Evolutionary conservation across 1,140 invertebrate species (phyloP).

Genomic region (Ditylenchus dipsaci): DNA sequence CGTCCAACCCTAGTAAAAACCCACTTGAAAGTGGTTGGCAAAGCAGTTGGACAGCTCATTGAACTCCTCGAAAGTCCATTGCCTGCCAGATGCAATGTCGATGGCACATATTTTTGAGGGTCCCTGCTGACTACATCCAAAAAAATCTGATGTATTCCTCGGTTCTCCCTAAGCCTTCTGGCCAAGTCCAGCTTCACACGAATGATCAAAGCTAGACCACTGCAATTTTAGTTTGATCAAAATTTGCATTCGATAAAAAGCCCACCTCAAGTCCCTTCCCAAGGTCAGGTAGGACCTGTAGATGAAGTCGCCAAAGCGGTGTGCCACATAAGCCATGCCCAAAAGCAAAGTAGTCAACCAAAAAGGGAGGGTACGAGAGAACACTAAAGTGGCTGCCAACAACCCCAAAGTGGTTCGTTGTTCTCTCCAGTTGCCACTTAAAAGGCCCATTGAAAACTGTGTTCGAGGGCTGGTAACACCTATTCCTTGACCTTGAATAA

Average conservation of each 20-base stretch:
- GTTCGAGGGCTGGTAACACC: too few species aligned
- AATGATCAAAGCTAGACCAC: constrained; percentile 47
- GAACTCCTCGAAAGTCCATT: constrained; percentile 50
- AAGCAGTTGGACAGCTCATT: constrained; percentile 48
- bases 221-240: constrained; percentile 16
- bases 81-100: constrained; percentile 41
- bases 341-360: too few species aligned
- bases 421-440: too few species aligned
- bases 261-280: constrained; percentile 50
- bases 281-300: constrained; percentile 56
- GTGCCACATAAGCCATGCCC: background rate
- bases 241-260: background rate
- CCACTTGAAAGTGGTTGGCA: constrained; percentile 54
- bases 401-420: too few species aligned
- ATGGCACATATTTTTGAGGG: constrained; percentile 43
- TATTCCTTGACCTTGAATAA: too few species aligned
- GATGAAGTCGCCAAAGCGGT: constrained; percentile 48
- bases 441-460: too few species aligned
- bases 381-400: too few species aligned
- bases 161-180: constrained; percentile 41
- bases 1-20: background rate
- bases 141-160: constrained; percentile 52
- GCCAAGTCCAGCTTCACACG: constrained; percentile 49
- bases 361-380: too few species aligned
- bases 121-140: constrained; percentile 43